Evolutionary conservation across 1,140 invertebrate species (phyloP), one percentile per base, ranked within the genome.

Genomic region (Bombyx mandarina): DNA sequence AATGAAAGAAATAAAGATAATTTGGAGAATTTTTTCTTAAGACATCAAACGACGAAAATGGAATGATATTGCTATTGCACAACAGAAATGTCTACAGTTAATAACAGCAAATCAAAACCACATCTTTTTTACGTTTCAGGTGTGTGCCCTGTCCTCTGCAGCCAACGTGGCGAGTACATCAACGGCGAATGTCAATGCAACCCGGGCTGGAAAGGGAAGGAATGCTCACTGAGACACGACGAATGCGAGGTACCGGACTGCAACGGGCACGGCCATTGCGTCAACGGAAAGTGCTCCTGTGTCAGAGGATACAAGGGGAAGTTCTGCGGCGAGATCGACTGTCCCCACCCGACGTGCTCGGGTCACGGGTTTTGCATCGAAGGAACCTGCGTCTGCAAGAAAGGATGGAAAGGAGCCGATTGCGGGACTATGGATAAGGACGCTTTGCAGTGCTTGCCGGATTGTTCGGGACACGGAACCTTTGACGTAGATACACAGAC

Each of bases 111-210:
- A 35, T 35, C 1, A 35, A 35, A 35, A 35, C 26, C 26, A 0
- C 26, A 35, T 5, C 12, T 52, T 26, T 7, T 26, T 50, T 35
- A 8, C 60, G 64, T 86, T 89, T 26, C 75, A 96, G 94, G 93
- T 88, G 95, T 97, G 10, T 99, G 98, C 79, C 98, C 98, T 7
- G 95, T 98, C 4, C 89, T 99, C 3, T 99, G 98, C 86, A 97
- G 94, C 67, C 96, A 97, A 78, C 93, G 97, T 61, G 98, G 98
- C 42, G 95, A 99, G 78, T 99, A 99, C 84, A 93, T 96, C 57
- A 97, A 98, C 69, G 98, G 98, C 49, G 93, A 96, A 78, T 99
- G 98, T 81, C 93, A 96, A 69, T 99, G 98, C 77, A 97, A 98
- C 86, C 95, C 96, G 1, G 98, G 98, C 9, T 99, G 96, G 95